Conservation (phyloP, 2,888 invertebrate genomes). For the Ypsolopha scabrella region DNA sequence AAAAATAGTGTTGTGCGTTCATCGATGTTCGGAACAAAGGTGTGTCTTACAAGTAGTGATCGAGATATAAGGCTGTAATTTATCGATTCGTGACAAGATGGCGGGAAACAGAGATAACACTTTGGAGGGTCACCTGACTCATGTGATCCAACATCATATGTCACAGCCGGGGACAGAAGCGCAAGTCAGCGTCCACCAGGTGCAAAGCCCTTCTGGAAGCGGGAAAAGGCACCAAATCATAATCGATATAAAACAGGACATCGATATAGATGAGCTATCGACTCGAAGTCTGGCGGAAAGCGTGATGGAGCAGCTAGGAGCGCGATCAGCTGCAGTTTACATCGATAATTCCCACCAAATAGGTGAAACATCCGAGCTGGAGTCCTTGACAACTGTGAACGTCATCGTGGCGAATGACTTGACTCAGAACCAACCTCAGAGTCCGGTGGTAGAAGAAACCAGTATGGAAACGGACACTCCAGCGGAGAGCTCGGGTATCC, state of each 20-base stretch:
- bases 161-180: conserved; percentile 48
- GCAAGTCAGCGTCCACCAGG: conserved; percentile 60
- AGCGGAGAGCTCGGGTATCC: conserved; percentile 28
- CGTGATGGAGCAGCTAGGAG: conserved; percentile 63
- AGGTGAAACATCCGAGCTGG: conserved; percentile 46
- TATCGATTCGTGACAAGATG: conserved; percentile 29
- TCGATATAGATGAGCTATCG: conserved; percentile 59
- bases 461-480: conserved; percentile 21
- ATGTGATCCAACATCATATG: conserved; percentile 58
- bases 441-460: conserved; percentile 29
- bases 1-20: conserved; percentile 14
- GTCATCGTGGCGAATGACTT: conserved; percentile 60
- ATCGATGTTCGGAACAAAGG: conserved; percentile 11
- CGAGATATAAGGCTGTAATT: conserved; percentile 22
- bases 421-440: conserved; percentile 24
- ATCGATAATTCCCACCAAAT: conserved; percentile 50
- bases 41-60: conserved; percentile 14
- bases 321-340: conserved; percentile 56
- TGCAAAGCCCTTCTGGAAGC: conserved; percentile 46
- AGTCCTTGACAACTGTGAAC: conserved; percentile 59
- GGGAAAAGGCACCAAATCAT: conserved; percentile 64
- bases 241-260: conserved; percentile 63
- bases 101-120: conserved; percentile 42
- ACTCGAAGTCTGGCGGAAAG: conserved; percentile 61
- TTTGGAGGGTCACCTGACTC: conserved; percentile 50